Percentiles rank a stretch among this genome's conserved stretches.
These are phyloP conservation scores for Meleagris gallopavo DNA, from an alignment of 2,113 vertebrate genomes.

Conservation along the genomic window DNA sequence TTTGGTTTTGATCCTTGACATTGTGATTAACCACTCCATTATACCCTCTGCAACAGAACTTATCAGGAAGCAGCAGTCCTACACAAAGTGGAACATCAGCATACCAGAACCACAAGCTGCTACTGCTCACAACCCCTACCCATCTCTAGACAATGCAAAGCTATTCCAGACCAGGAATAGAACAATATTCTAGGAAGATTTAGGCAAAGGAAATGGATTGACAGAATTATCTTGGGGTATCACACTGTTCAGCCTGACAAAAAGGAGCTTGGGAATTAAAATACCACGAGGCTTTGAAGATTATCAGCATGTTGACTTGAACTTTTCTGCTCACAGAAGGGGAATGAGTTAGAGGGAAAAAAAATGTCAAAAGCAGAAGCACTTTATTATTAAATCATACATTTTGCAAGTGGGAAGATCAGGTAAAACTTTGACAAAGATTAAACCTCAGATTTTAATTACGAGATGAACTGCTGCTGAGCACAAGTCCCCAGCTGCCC, in stretches of 20 bases:
- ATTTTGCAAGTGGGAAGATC: not conserved
- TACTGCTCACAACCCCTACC: not conserved
- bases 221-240: not conserved
- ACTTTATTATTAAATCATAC: not conserved
- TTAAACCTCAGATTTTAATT: not conserved
- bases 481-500: not conserved
- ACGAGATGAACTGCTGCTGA: not conserved
- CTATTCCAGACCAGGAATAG: not conserved
- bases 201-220: not conserved
- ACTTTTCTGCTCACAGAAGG: not conserved
- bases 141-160: not conserved
- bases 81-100: rapidly evolving
- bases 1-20: not conserved
- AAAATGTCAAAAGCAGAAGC: not conserved
- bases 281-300: not conserved
- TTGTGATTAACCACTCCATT: not conserved
- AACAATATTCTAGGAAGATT: not conserved
- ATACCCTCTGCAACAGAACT: not conserved
- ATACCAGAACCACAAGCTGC: not conserved
- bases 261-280: not conserved
- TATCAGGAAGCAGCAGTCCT: not conserved
- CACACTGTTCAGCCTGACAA: not conserved
- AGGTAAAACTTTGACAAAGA: not conserved
- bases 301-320: not conserved
- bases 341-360: not conserved